Conservation (phyloP, 2,113 vertebrate genomes). For the Halichoerus grypus region DNA sequence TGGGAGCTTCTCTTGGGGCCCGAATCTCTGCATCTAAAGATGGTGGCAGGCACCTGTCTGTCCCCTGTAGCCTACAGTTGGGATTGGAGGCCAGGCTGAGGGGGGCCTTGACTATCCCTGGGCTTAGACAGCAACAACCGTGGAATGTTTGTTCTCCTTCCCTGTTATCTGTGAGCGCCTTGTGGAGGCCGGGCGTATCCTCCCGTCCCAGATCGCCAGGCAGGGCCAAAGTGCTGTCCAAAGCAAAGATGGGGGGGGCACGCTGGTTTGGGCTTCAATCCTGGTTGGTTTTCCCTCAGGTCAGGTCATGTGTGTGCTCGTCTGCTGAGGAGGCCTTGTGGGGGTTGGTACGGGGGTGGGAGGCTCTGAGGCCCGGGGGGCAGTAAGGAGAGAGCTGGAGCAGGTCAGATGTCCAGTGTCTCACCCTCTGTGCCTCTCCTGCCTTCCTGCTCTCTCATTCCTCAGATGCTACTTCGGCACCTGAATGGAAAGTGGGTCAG, state of each 20-base stretch:
- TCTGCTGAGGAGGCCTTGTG: background rate
- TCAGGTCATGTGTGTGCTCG: background rate
- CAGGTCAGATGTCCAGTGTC: background rate
- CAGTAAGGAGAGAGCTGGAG: background rate
- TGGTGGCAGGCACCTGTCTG: background rate
- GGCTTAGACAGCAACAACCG: background rate
- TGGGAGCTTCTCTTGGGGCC: background rate
- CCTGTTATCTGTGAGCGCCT: background rate
- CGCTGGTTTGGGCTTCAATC: background rate
- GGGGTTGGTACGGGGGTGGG: background rate
- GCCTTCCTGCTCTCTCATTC: background rate
- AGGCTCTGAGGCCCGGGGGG: background rate
- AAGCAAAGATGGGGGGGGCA: background rate
- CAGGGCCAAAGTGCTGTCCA: background rate
- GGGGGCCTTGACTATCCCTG: background rate
- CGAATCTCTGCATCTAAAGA: background rate
- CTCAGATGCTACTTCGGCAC: conserved; percentile 49
- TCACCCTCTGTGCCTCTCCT: background rate
- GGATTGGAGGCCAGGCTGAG: background rate
- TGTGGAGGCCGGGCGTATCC: background rate
- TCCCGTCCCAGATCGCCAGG: background rate
- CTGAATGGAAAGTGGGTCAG: conserved; percentile 77
- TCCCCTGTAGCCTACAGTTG: background rate
- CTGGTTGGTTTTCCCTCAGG: background rate
- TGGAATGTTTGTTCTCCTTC: conserved; percentile 13